Percentiles rank a stretch among this genome's conserved stretches.
These are phyloP conservation scores for Halichoerus grypus DNA, from an alignment of 2,113 vertebrate species.

Conservation along the genomic window DNA sequence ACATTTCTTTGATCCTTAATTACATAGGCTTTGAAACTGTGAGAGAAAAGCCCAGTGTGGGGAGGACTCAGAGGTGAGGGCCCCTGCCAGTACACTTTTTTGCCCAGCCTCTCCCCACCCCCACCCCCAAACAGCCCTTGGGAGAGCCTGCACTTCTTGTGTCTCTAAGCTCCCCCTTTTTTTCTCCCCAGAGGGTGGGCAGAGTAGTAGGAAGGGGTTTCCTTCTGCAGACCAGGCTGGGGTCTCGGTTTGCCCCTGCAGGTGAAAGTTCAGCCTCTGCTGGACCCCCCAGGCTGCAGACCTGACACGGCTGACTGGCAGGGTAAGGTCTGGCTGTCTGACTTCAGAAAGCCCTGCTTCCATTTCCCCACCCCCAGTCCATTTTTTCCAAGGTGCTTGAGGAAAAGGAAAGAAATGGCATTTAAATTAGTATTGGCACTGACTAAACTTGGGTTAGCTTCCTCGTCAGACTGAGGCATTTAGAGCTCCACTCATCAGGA, in stretches of 20 bases:
- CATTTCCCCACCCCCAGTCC: accelerated
- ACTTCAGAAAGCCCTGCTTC: neutral
- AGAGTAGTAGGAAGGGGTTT: neutral
- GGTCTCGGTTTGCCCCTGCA: neutral
- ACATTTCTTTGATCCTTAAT: constrained; percentile 36
- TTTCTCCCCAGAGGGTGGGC: neutral
- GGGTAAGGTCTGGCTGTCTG: neutral
- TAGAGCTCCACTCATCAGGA: neutral
- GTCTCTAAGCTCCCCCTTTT: neutral
- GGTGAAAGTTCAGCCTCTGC: neutral
- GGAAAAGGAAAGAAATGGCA: neutral
- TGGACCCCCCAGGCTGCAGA: neutral
- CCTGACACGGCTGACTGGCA: neutral
- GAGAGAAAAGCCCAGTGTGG: neutral
- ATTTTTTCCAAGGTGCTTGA: neutral
- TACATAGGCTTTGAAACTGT: neutral
- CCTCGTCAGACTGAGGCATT: neutral
- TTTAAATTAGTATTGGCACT: neutral
- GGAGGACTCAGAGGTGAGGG: neutral
- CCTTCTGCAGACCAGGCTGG: neutral
- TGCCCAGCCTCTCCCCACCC: neutral
- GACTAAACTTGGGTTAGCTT: neutral
- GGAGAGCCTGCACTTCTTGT: neutral
- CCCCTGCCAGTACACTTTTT: neutral
- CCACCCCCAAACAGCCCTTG: no score